phyloP scores from a whole-genome alignment of 2,113 vertebrate genomes.

The Cryptotis parvus region DNA sequence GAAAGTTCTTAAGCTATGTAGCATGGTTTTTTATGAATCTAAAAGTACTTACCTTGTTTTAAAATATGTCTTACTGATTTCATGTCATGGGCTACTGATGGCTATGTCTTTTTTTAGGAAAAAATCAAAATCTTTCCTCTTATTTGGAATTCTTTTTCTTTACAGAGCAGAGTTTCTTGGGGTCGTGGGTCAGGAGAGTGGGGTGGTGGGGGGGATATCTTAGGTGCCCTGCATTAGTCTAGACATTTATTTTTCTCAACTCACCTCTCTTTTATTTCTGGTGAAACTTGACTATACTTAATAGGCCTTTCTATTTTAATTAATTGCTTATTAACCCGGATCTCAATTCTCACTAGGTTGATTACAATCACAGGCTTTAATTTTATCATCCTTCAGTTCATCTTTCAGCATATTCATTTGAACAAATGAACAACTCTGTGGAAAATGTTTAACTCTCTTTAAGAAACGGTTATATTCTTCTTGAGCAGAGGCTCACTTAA shows the following conservation, averaged over 20 bases:
- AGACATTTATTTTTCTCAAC: constrained; percentile 2
- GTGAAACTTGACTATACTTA: constrained; percentile 10
- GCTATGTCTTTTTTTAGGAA: not conserved
- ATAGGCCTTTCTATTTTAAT: constrained; percentile 31
- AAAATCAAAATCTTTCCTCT: constrained; percentile 1
- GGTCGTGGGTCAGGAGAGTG: no score
- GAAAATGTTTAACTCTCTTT: constrained; percentile 17
- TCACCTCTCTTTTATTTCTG: constrained; percentile 31
- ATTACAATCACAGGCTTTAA: constrained; percentile 32
- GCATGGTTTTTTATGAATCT: not conserved
- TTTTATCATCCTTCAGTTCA: constrained; percentile 11
- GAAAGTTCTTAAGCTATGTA: constrained; percentile 8
- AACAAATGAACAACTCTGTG: constrained; percentile 14
- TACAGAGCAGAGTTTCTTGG: not conserved
- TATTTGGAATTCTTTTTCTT: not conserved
- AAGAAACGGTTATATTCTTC: not conserved
- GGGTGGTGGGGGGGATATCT: not conserved
- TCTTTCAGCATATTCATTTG: constrained; percentile 17
- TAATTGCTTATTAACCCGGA: constrained; percentile 11
- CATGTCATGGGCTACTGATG: not conserved
- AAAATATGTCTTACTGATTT: constrained; percentile 25
- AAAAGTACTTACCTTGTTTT: constrained; percentile 40
- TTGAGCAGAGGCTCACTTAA: not conserved
- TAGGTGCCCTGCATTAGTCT: constrained; percentile 1
- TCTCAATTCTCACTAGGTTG: constrained; percentile 19